Base-by-base conservation (phyloP, 2,113 vertebrate genomes). In the Notothenia coriiceps region DNA sequence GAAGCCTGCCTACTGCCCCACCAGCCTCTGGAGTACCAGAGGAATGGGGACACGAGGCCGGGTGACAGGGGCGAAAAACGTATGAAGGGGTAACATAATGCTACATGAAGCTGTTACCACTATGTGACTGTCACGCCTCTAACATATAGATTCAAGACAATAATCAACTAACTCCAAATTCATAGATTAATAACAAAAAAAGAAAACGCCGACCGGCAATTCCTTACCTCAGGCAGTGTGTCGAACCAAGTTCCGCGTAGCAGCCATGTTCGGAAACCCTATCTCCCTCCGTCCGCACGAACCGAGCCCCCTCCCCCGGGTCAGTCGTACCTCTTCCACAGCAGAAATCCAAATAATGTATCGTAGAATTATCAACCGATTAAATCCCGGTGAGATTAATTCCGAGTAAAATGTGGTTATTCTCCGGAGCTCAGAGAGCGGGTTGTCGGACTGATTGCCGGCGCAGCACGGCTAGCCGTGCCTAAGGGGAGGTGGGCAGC, bases 141-240 rank as follows among this genome's bases (percentile, higher is more conserved):
- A 35, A 25, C 68, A 8, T 25, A 54, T n/a, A 59, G 14, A 35
- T 15, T 29, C 15, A 17, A 33, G 15, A 54, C 40, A 76, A 17
- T 10, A 43, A 6, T 17, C 49, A 9, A 52, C 6, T 14, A 29
- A 10, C 7, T 1, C 22, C 17, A 60, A 7, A 55, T 57, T 6
- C 46, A 69, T 4, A 72, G 22, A 75, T 52, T 14, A 33, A 55
- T 55, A 22, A 6, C 5, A 15, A 49, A 67, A 47, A 35, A 72
- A 52, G 9, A 60, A 15, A 13, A 46, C 18, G 14, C 49, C 56
- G 66, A 55, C 60, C 73, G 40, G 63, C 54, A 29, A 12, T 51
- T 13, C 75, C 93, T 95, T 94, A 95, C 95, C 95, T 95, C 94
- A 95, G 94, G 93, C 90, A 88, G 92, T 83, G 90, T 86, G 88